These are phyloP conservation scores for Hypsopygia costalis DNA, from an alignment of 2,888 invertebrate species.

Conservation along the genomic window DNA sequence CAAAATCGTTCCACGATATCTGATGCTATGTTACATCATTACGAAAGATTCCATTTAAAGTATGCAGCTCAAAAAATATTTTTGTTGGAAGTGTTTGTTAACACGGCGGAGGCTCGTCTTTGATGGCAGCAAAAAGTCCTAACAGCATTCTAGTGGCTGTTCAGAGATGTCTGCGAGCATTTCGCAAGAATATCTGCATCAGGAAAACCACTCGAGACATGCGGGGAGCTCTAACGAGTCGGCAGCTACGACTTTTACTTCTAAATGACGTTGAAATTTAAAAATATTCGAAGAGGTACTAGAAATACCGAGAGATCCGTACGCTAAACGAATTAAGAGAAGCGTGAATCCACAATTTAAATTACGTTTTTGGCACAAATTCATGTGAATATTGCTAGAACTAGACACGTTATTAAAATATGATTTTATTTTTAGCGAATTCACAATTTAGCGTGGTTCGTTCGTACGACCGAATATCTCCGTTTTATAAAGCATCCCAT, in stretches of 20 bases:
- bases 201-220: slow-evolving; percentile 41
- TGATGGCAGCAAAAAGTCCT: slow-evolving; percentile 44
- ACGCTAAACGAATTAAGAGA: neutral
- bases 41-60: slow-evolving; percentile 1
- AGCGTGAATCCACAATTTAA: neutral
- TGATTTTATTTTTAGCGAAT: no score
- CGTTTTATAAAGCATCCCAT: no score
- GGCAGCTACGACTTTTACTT: slow-evolving; percentile 17
- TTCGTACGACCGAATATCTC: no score
- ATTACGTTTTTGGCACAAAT: no score
- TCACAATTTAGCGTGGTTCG: no score
- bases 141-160: slow-evolving; percentile 51
- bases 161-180: slow-evolving; percentile 48
- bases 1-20: no score
- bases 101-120: slow-evolving; percentile 47
- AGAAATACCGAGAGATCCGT: neutral
- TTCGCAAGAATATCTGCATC: slow-evolving; percentile 40
- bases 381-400: no score
- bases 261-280: slow-evolving; percentile 17
- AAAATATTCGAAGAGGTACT: slow-evolving; percentile 12
- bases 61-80: slow-evolving; percentile 1
- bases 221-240: slow-evolving; percentile 49
- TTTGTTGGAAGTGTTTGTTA: slow-evolving; percentile 2
- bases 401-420: no score
- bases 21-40: no score